A percentile compares a stretch with the other conserved stretches of the same genome.
Conservation (phyloP, 2,797 vertebrate genomes). For the Petrocephalus sullivani region DNA sequence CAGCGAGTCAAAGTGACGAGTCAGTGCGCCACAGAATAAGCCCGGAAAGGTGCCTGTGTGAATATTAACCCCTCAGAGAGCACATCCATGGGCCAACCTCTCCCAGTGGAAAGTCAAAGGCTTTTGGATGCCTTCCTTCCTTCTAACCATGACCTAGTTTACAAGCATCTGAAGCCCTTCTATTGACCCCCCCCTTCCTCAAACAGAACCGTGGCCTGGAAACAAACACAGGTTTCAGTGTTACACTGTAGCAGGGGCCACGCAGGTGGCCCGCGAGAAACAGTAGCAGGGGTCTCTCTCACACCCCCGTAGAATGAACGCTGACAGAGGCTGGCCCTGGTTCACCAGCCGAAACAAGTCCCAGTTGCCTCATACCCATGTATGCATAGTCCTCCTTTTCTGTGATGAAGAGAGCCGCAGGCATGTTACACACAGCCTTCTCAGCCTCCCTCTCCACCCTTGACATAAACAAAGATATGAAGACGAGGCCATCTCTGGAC, state of each 20-base stretch:
- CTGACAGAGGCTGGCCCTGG: not conserved
- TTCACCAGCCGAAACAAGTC: not conserved
- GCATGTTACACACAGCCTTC: not conserved
- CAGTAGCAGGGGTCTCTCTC: not conserved
- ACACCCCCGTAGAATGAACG: not conserved
- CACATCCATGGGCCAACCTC: not conserved
- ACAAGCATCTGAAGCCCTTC: not conserved
- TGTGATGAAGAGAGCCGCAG: not conserved
- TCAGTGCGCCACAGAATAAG: not conserved
- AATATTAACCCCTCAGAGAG: not conserved
- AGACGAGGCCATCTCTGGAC: not conserved
- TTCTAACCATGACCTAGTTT: not conserved
- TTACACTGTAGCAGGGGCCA: not conserved
- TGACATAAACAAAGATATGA: not conserved
- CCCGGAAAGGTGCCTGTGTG: not conserved
- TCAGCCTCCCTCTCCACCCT: not conserved
- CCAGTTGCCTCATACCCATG: not conserved
- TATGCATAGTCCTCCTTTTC: not conserved
- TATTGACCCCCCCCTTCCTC: not conserved
- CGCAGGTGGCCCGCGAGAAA: not conserved
- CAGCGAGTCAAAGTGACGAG: not conserved
- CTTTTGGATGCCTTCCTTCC: not conserved
- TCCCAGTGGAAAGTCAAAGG: not conserved
- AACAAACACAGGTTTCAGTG: not conserved
- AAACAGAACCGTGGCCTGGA: not conserved